Evolutionary conservation across 2,888 invertebrate species (phyloP).

Genomic region (Torymus tubicola): DNA sequence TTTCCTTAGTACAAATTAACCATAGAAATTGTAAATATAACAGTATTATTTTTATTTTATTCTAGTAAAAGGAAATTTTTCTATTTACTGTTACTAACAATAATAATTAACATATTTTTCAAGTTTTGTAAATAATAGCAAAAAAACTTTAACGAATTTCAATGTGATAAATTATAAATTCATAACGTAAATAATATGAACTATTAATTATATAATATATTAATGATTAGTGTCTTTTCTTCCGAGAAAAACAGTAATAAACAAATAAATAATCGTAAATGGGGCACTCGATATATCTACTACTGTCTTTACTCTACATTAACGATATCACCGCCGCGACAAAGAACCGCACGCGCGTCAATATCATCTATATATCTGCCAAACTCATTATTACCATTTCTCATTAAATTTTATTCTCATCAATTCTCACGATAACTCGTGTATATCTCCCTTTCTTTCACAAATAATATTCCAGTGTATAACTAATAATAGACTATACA

Average conservation of each 20-base stretch:
- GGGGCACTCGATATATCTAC: background rate
- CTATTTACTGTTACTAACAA: background rate
- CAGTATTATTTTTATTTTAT: too few relatives aligned
- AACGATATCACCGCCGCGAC: background rate
- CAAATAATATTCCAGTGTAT: constrained; percentile 31
- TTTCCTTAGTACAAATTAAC: too few relatives aligned
- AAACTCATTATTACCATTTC: constrained; percentile 33
- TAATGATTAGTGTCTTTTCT: background rate
- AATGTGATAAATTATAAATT: too few relatives aligned
- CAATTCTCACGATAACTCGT: constrained; percentile 8
- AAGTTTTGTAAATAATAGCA: background rate
- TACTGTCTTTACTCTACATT: constrained; percentile 35
- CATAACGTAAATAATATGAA: background rate
- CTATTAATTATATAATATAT: background rate
- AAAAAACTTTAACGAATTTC: too few relatives aligned
- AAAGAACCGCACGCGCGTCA: background rate
- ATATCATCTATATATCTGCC: constrained; percentile 27
- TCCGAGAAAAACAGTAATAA: too few relatives aligned
- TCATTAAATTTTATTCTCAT: background rate
- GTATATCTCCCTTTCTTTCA: constrained; percentile 22
- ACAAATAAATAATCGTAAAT: too few relatives aligned
- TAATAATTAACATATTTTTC: background rate
- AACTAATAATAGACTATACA: too few relatives aligned
- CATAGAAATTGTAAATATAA: too few relatives aligned
- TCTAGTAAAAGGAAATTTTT: constrained; percentile 11